A percentile compares a stretch with the other conserved stretches of the same genome.
phyloP scores from a whole-genome alignment of 2,113 vertebrate species.

The Thunnus thynnus region DNA sequence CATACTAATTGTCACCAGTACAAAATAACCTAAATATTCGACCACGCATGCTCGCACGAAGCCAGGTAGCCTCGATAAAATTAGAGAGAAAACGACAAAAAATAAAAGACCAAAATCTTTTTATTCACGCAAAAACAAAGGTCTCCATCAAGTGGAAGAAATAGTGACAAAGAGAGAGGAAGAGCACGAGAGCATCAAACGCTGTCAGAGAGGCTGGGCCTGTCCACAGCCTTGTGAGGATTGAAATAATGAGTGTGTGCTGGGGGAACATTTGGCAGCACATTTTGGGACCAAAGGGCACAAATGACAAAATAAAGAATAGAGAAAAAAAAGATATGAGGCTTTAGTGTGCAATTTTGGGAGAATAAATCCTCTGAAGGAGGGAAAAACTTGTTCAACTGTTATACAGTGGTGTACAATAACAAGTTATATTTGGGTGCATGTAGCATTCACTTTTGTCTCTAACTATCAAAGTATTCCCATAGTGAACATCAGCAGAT shows the following conservation, averaged over 20 bases:
- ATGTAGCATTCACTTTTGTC: constrained; percentile 4
- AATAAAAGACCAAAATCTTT: background rate
- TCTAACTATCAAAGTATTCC: constrained; percentile 3
- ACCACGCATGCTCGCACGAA: constrained; percentile 13
- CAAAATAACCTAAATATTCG: constrained; percentile 11
- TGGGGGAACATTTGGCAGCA: constrained; percentile 67
- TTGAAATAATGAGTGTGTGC: constrained; percentile 79
- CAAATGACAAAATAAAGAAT: constrained; percentile 43
- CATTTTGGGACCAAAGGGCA: constrained; percentile 51
- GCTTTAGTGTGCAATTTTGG: constrained; percentile 15
- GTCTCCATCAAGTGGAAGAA: constrained; percentile 48
- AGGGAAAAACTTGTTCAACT: background rate
- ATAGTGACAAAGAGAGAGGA: constrained; percentile 39
- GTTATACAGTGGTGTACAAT: constrained; percentile 1
- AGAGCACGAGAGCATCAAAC: constrained; percentile 63
- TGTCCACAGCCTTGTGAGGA: constrained; percentile 71
- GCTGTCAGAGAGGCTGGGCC: constrained; percentile 71
- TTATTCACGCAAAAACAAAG: constrained; percentile 41
- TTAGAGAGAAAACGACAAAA: constrained; percentile 4
- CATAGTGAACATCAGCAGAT: constrained; percentile 33
- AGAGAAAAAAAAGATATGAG: constrained; percentile 1
- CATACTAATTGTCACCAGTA: background rate
- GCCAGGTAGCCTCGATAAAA: constrained; percentile 1
- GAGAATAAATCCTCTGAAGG: constrained; percentile 12
- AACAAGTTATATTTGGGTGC: constrained; percentile 2